phyloP scores from a whole-genome alignment of 2,113 vertebrate species.

The Rhinoderma darwinii region DNA sequence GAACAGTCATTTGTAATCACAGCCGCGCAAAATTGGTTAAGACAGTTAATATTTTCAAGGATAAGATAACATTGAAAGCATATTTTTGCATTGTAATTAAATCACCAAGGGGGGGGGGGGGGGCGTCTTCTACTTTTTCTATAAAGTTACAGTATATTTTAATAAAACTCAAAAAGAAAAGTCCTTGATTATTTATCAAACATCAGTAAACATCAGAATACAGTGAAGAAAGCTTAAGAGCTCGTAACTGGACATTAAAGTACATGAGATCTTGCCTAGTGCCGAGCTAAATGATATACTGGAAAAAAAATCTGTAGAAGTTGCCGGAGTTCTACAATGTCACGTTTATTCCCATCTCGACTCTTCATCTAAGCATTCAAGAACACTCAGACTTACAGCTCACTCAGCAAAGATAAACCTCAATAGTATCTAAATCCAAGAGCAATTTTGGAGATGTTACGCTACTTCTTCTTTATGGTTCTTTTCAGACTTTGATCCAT shows the following conservation, averaged over 20 bases:
- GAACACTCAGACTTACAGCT: constrained; percentile 13
- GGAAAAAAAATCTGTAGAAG: not conserved
- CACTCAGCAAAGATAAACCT: constrained; percentile 8
- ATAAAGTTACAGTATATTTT: not conserved
- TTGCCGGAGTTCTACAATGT: not conserved
- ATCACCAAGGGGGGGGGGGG: not conserved
- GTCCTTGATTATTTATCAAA: not conserved
- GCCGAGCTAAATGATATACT: not conserved
- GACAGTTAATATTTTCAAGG: constrained; percentile 57
- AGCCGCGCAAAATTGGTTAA: constrained; percentile 39
- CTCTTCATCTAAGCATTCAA: not conserved
- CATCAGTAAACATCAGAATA: not conserved
- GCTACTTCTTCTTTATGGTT: not conserved
- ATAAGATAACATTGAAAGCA: constrained; percentile 51
- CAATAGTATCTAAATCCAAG: constrained; percentile 6
- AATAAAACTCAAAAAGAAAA: not conserved
- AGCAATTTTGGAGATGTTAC: not conserved
- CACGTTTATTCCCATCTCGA: not conserved
- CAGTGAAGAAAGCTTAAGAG: not conserved
- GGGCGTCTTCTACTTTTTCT: not conserved
- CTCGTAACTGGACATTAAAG: not conserved
- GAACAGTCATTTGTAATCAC: constrained; percentile 43
- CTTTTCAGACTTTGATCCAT: not conserved
- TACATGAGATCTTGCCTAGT: not conserved
- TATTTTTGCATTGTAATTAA: constrained; percentile 23